Evolutionary conservation across 2,888 invertebrate genomes (phyloP).

Genomic region (Amaurobius ferox): DNA sequence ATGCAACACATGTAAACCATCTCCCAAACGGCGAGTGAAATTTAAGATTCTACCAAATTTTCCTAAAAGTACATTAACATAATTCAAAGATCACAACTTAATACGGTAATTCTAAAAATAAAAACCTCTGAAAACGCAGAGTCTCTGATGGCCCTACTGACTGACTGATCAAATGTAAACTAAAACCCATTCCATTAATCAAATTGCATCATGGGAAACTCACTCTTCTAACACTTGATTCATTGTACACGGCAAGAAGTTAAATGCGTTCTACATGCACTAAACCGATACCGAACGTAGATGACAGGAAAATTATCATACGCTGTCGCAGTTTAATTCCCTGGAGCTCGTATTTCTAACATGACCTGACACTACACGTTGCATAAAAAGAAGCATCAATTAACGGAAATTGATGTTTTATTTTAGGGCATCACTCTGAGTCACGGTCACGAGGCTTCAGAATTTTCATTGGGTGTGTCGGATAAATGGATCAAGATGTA

Average conservation of each 20-base stretch:
- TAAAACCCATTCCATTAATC: not conserved
- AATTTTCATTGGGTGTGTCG: slow-evolving; percentile 7
- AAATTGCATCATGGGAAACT: not conserved
- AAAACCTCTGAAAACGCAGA: not conserved
- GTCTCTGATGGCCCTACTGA: not conserved
- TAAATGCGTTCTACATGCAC: slow-evolving; percentile 2
- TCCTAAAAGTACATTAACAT: no score
- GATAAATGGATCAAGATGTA: not conserved
- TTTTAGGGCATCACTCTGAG: not conserved
- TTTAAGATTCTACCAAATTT: no score
- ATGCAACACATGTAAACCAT: no score
- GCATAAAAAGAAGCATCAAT: slow-evolving; percentile 2
- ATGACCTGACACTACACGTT: not conserved
- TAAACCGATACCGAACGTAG: not conserved
- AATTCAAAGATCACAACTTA: no score
- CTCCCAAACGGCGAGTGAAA: no score
- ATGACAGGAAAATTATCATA: slow-evolving; percentile 6
- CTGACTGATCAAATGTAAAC: not conserved
- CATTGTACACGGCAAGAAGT: not conserved
- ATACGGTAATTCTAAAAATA: no score
- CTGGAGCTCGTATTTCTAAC: slow-evolving; percentile 7
- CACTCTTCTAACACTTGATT: not conserved
- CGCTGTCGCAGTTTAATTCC: slow-evolving; percentile 4
- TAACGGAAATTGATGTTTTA: slow-evolving; percentile 13
- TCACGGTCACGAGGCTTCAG: not conserved